These are phyloP conservation scores for Psittacus erithacus DNA, from an alignment of 2,113 vertebrate species.

Conservation along the genomic window DNA sequence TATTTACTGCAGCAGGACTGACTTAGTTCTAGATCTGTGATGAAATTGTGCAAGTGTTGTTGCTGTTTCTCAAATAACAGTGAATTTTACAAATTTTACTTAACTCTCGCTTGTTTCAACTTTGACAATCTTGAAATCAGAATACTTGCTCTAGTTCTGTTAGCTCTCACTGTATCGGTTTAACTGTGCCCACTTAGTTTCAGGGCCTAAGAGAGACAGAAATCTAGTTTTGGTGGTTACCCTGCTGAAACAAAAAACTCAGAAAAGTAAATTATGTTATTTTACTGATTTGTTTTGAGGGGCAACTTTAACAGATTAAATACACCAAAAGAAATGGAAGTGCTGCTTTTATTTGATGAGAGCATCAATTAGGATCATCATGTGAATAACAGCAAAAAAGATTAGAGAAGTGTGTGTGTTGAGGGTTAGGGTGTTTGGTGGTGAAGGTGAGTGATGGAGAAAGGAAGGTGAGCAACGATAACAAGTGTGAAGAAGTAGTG, in stretches of 20 bases:
- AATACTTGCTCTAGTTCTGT: slow-evolving; percentile 66
- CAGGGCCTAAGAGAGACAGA: slow-evolving; percentile 71
- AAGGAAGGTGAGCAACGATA: background rate
- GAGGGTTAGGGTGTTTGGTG: background rate
- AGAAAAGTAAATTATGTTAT: slow-evolving; percentile 67
- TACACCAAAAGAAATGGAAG: background rate
- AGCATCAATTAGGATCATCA: background rate
- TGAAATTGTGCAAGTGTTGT: background rate
- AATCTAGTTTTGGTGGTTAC: slow-evolving; percentile 81
- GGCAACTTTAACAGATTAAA: background rate
- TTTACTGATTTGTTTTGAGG: background rate
- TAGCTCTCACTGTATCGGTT: slow-evolving; percentile 71
- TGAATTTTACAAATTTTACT: slow-evolving; percentile 71
- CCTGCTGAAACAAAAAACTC: slow-evolving; percentile 81
- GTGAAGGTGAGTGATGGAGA: background rate
- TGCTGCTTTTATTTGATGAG: background rate
- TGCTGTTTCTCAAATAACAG: slow-evolving; percentile 49
- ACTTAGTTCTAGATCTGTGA: background rate
- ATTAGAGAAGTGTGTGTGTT: background rate
- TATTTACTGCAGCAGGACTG: background rate
- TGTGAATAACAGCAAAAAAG: background rate
- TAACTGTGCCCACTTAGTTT: slow-evolving; percentile 75
- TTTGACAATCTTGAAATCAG: slow-evolving; percentile 70
- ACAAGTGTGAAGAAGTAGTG: background rate
- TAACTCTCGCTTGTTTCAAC: slow-evolving; percentile 76